phyloP scores from a whole-genome alignment of 2,797 vertebrate genomes.

The Falco rusticolus region DNA sequence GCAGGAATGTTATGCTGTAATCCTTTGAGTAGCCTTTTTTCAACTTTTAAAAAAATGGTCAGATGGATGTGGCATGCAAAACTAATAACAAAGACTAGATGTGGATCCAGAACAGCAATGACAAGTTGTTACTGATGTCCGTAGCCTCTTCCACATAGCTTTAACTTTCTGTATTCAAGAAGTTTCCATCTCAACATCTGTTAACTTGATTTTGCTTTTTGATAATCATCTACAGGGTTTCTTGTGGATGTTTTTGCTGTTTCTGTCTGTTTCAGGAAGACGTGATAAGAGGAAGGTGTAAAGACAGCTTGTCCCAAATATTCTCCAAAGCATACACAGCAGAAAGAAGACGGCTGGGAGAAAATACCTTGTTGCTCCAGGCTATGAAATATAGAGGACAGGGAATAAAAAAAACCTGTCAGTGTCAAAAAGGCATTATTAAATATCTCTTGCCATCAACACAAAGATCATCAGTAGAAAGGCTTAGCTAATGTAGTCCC shows the following conservation, averaged over 20 bases:
- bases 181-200: neutral
- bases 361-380: neutral
- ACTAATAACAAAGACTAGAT: neutral
- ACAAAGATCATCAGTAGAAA: neutral
- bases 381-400: neutral
- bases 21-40: neutral
- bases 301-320: neutral
- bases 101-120: neutral
- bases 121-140: neutral
- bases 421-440: neutral
- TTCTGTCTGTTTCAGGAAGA: neutral
- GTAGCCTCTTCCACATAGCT: neutral
- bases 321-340: neutral
- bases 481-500: neutral
- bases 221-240: neutral
- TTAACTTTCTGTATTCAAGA: neutral
- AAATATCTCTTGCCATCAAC: neutral
- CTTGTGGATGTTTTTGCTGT: neutral
- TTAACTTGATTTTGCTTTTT: neutral
- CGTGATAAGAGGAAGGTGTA: neutral
- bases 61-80: neutral
- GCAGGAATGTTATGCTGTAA: neutral
- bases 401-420: neutral
- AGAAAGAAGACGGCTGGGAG: neutral
- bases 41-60: neutral